phyloP scores from a whole-genome alignment of 2,888 invertebrate genomes.

The Drosophila cyrtoloma region DNA sequence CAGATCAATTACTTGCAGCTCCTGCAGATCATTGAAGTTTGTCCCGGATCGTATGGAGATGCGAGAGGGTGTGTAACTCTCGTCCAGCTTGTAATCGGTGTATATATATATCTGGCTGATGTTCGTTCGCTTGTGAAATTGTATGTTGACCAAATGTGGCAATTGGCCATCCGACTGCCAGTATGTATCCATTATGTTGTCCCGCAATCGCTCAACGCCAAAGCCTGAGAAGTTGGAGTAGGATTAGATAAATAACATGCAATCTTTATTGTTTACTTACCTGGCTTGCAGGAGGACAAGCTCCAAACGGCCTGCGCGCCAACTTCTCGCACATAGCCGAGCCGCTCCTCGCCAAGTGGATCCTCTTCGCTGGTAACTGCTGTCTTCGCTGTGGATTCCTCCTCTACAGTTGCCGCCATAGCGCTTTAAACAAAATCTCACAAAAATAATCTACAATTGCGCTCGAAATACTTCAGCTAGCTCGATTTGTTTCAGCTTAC shows the following conservation, averaged over 20 bases:
- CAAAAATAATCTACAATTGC: constrained; percentile 7
- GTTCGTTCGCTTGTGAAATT: constrained; percentile 97
- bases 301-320: constrained; percentile 98
- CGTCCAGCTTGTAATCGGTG: constrained; percentile 98
- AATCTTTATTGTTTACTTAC: constrained; percentile 85
- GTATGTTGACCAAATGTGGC: constrained; percentile 98
- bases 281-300: constrained; percentile 98
- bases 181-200: constrained; percentile 98
- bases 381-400: constrained; percentile 60
- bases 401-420: constrained; percentile 73
- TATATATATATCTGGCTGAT: constrained; percentile 98
- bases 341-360: constrained; percentile 83
- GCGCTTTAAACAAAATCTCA: constrained; percentile 13
- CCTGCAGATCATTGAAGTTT: constrained; percentile 98
- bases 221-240: constrained; percentile 89
- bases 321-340: constrained; percentile 90
- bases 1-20: constrained; percentile 96
- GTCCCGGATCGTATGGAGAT: constrained; percentile 97
- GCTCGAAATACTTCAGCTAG: constrained; percentile 2
- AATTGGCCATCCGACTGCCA: constrained; percentile 99
- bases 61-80: constrained; percentile 98
- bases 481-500: neutral
- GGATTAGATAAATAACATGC: neutral
- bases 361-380: constrained; percentile 75
- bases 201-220: constrained; percentile 98